Base-by-base conservation (phyloP, 2,888 invertebrate genomes). In the Julus scandinavius region DNA sequence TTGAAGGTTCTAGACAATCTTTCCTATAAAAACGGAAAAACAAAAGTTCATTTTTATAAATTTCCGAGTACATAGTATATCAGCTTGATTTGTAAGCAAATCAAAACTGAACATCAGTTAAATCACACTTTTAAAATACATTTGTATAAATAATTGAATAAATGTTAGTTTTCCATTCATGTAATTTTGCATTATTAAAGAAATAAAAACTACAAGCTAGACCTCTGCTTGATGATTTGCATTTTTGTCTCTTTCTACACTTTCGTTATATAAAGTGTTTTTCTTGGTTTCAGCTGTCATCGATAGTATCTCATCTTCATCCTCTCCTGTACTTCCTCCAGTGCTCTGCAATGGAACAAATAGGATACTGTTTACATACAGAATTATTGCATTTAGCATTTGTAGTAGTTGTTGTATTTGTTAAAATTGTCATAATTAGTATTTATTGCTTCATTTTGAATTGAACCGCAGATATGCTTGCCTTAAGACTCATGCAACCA, bases 261-360 rank as follows among this genome's bases (percentile, higher is more conserved):
- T 40, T 90, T 93, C 93, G 92, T 93, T 93, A 90, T 92, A 93
- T 88, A 92, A 91, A 87, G 93, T 93, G 91, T 93, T 93, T 89
- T 92, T 92, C 90, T 93, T 93, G 63, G 93, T 93, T 90, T 93
- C 93, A 89, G 92, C 91, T 88, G 92, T 92, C 90, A 92, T 91
- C 86, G 92, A 87, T 15, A 89, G 85, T 29, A 89, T 86, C 50
- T 91, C 91, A 45, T 91, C 93, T 90, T 93, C 94, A 90, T 93
- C 93, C 92, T 94, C 93, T 85, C 94, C 94, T 89, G 94, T 94
- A 91, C 94, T 94, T 91, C 94, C 93, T 89, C 94, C 94, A 89
- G 94, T 94, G 89, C 94, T 94, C 94, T 94, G 91, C 86, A 91
- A 91, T 89, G 88, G 89, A 89, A 90, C 89, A 83, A 88, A 88